Evolutionary conservation across 2,113 vertebrate genomes (phyloP).

Genomic region (Heterotis niloticus): DNA sequence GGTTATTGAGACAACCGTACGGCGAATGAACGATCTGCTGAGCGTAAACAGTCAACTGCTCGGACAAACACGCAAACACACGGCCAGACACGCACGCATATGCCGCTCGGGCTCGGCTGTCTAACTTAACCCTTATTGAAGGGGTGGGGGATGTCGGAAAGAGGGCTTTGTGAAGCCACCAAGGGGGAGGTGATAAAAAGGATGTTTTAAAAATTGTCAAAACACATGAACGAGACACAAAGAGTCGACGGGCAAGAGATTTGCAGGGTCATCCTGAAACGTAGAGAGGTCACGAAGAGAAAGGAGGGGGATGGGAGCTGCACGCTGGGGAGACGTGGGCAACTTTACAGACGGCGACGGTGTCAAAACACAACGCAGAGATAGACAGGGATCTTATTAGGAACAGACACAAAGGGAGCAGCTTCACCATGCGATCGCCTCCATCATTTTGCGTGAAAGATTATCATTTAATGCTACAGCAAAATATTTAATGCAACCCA

Average conservation of each 20-base stretch:
- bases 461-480: neutral
- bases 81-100: neutral
- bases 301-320: neutral
- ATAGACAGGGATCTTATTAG: neutral
- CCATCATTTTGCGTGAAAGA: neutral
- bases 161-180: neutral
- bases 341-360: constrained; percentile 11
- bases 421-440: neutral
- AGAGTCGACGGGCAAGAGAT: neutral
- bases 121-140: neutral
- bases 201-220: constrained; percentile 19
- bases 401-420: constrained; percentile 8
- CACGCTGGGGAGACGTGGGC: neutral
- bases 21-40: neutral
- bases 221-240: constrained; percentile 1
- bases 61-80: neutral
- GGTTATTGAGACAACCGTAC: too few relatives aligned
- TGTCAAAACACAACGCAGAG: neutral
- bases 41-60: neutral
- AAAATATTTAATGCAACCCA: neutral
- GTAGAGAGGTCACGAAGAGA: constrained; percentile 10
- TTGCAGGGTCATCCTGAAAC: constrained; percentile 7
- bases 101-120: neutral
- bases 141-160: neutral
- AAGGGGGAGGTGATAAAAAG: neutral